Percentiles rank a stretch among this genome's conserved stretches.
These are phyloP conservation scores for Sinodicranocentrus sp. DNA, from an alignment of 2,888 invertebrate species.

Conservation along the genomic window DNA sequence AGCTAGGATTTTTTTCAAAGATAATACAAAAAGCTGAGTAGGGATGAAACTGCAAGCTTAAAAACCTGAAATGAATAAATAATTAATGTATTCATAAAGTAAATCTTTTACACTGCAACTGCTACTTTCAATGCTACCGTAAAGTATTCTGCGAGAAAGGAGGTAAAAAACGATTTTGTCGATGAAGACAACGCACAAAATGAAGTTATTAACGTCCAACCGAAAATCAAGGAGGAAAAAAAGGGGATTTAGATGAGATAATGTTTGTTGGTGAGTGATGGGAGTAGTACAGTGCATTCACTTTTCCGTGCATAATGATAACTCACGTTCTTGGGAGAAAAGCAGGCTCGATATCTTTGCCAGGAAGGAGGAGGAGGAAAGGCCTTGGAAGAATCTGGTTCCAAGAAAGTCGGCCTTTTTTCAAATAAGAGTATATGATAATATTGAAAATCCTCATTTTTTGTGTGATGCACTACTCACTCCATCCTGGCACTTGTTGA, in stretches of 20 bases:
- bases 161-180: constrained; percentile 12
- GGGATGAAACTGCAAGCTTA: constrained; percentile 50
- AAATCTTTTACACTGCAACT: constrained; percentile 31
- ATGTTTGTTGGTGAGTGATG: background rate
- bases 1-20: constrained; percentile 48
- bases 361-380: constrained; percentile 17
- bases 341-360: background rate
- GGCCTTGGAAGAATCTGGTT: constrained; percentile 25
- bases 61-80: constrained; percentile 70
- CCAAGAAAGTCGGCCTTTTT: constrained; percentile 42
- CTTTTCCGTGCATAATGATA: constrained; percentile 32
- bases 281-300: constrained; percentile 34
- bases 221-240: constrained; percentile 2
- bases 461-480: background rate
- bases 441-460: background rate
- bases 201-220: constrained; percentile 63
- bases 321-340: background rate
- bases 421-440: constrained; percentile 10
- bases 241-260: background rate
- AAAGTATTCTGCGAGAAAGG: background rate
- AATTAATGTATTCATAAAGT: constrained; percentile 69
- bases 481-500: constrained; percentile 2
- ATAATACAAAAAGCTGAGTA: constrained; percentile 23
- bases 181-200: constrained; percentile 10
- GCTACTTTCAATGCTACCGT: constrained; percentile 5